Evolutionary conservation across 2,888 invertebrate genomes (phyloP).

Genomic region (Drosophila quinaria): DNA sequence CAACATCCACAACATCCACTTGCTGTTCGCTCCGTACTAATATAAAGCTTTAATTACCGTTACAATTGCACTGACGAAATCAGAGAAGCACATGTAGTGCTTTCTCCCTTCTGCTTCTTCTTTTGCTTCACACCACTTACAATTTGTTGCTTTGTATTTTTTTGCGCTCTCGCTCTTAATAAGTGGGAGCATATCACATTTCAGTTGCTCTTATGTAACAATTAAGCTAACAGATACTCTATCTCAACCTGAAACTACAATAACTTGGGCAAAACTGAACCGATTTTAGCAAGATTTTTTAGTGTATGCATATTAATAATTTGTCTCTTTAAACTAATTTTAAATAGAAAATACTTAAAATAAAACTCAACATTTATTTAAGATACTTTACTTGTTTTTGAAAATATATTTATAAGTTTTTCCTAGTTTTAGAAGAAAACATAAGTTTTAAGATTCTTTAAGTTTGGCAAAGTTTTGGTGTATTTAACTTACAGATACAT

Average conservation of each 20-base stretch:
- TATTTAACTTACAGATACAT: no score
- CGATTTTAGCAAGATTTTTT: background rate
- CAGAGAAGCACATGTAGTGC: conserved; percentile 15
- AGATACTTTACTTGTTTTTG: no score
- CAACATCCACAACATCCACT: conserved; percentile 8
- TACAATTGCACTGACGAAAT: conserved; percentile 66
- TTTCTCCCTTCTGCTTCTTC: background rate
- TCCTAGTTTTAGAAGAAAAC: no score
- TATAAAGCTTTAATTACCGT: conserved; percentile 69
- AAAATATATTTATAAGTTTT: no score
- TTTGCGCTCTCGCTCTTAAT: conserved; percentile 5
- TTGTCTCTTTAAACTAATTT: background rate
- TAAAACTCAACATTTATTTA: no score
- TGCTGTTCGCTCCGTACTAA: conserved; percentile 31
- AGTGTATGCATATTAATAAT: background rate
- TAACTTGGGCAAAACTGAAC: background rate
- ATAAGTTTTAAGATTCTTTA: no score
- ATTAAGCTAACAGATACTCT: conserved; percentile 10
- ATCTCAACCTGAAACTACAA: background rate
- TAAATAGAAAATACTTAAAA: background rate
- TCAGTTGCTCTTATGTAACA: conserved; percentile 4
- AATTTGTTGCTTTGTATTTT: conserved; percentile 2
- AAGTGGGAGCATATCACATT: conserved; percentile 12
- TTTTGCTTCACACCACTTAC: conserved; percentile 1
- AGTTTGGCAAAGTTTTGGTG: no score